Base-by-base conservation (phyloP, 2,888 invertebrate species). In the Ennomos quercinarius region DNA sequence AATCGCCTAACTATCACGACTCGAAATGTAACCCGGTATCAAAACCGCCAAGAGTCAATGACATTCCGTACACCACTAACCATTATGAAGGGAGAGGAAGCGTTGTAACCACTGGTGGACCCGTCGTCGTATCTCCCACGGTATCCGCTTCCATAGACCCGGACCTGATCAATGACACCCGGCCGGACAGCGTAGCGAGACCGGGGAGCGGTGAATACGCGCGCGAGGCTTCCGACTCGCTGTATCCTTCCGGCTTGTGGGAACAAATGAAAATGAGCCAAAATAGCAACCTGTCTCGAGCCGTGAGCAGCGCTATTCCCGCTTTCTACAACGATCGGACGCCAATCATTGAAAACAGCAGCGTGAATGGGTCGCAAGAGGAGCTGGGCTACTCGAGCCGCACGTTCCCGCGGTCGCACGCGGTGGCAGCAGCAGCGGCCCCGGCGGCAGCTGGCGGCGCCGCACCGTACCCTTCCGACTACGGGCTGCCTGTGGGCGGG, bases 131-230 rank as follows among this genome's bases (percentile, higher is more conserved):
- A 27, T 96, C 96, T 34, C 96, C 96, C 37, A 95, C 96, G 41
- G 95, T 95, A 40, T 94, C 95, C 68, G 95, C 95, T 65, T 94
- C 95, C 72, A 97, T 97, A 74, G 97, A 97, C 83, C 97, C 97
- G 2, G 97, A 97, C 84, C 93, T 97, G 66, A 97, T 97, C 76
- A 96, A 96, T 76, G 97, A 97, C 78, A 97, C 97, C 5, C 94
- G 95, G 81, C 94, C 95, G 47, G 94, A 94, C 60, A 95, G 94
- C 63, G 87, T 70, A 48, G 78, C 70, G 58, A 88, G 95, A 58
- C 95, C 95, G 52, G 94, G 94, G 52, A 96, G 95, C 73, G 96
- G 96, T n/a, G 96, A 96, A 74, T 97, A 96, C 78, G 95, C 95
- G 68, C 93, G 96, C 40, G 95, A 96, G 71, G 94, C 93, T 61